Evolutionary conservation across 2,888 invertebrate species (phyloP).

Genomic region (Acrobasis suavella): DNA sequence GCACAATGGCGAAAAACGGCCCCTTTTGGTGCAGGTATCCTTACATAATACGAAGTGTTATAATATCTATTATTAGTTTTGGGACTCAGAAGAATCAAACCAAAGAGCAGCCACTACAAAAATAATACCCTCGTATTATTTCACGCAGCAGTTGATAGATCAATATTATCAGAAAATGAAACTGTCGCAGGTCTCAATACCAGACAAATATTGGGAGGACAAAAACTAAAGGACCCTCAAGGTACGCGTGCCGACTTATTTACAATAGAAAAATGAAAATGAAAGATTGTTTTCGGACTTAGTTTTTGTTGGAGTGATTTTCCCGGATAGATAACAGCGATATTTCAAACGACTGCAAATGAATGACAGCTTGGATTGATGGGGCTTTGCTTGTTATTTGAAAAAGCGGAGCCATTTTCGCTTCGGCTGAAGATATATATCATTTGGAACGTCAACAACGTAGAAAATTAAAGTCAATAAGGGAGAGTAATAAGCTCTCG

Average conservation of each 20-base stretch:
- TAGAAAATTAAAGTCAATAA: slow-evolving; percentile 81
- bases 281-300: slow-evolving; percentile 62
- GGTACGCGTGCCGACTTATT: slow-evolving; percentile 69
- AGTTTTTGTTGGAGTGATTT: slow-evolving; percentile 74
- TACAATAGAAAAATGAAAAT: slow-evolving; percentile 78
- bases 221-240: slow-evolving; percentile 38
- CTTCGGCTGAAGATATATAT: slow-evolving; percentile 72
- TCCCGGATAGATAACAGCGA: slow-evolving; percentile 71
- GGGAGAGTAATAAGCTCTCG: slow-evolving; percentile 65
- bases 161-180: slow-evolving; percentile 24
- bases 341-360: slow-evolving; percentile 75
- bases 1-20: too few species aligned
- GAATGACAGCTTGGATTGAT: slow-evolving; percentile 77
- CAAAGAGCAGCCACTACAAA: slow-evolving; percentile 11
- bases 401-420: slow-evolving; percentile 78
- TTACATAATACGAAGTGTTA: too few species aligned
- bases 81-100: not conserved
- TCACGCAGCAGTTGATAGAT: slow-evolving; percentile 18
- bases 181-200: slow-evolving; percentile 26
- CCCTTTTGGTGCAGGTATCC: too few species aligned
- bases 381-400: slow-evolving; percentile 76
- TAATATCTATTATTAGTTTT: too few species aligned
- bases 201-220: slow-evolving; percentile 27
- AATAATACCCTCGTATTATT: slow-evolving; percentile 20
- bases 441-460: slow-evolving; percentile 78